Percentiles rank a stretch among this genome's conserved stretches.
These are phyloP conservation scores for Aldrovandia affinis DNA, from an alignment of 2,797 vertebrate species.

Conservation along the genomic window DNA sequence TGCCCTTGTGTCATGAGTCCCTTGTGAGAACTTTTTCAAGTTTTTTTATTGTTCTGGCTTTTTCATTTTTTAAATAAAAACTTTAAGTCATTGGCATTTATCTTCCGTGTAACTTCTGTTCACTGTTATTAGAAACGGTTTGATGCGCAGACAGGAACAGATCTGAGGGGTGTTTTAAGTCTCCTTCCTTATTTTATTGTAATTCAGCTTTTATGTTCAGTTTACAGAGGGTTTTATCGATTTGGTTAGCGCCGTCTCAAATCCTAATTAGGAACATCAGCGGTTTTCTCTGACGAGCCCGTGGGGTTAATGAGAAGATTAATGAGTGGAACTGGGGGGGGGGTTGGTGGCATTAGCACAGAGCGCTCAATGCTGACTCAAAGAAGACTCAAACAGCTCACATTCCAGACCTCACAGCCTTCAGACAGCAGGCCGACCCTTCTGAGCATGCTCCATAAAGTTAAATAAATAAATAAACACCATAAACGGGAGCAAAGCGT, in stretches of 20 bases:
- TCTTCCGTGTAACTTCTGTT: not conserved
- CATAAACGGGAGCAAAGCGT: not conserved
- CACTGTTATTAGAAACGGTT: not conserved
- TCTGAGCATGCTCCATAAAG: not conserved
- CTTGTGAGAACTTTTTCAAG: not conserved
- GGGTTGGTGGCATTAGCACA: not conserved
- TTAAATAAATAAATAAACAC: not conserved
- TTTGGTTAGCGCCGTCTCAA: slow-evolving; percentile 4
- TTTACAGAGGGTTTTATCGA: not conserved
- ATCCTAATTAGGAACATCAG: not conserved
- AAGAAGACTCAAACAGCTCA: not conserved
- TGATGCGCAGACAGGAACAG: not conserved
- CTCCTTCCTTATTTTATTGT: not conserved
- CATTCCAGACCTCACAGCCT: not conserved
- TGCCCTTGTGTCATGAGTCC: not conserved
- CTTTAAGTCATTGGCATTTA: too few species aligned
- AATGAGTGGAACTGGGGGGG: not conserved
- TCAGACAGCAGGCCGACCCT: not conserved
- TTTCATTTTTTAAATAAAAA: not conserved
- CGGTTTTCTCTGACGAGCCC: not conserved
- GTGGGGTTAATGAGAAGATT: slow-evolving; percentile 5
- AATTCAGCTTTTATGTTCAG: not conserved
- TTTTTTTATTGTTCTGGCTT: not conserved
- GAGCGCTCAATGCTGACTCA: not conserved
- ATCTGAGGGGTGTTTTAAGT: not conserved